phyloP scores from a whole-genome alignment of 2,888 invertebrate genomes.

The Megamerina dolium region DNA sequence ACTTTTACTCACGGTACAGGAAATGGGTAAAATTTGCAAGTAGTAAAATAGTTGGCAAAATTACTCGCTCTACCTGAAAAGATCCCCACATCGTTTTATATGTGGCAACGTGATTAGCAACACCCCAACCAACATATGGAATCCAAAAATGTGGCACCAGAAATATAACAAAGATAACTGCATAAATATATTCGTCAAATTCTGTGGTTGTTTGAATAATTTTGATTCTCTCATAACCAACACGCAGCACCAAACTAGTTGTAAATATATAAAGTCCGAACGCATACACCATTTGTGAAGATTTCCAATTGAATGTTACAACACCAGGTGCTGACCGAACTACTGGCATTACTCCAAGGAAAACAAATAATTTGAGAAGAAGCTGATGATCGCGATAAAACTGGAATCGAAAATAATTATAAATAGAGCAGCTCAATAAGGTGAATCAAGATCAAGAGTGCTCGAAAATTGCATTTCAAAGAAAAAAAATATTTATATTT shows the following conservation, averaged over 20 bases:
- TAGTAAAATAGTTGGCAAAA: too few relatives aligned
- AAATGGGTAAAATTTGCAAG: too few relatives aligned
- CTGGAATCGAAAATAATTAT: too few relatives aligned
- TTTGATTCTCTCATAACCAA: conserved; percentile 58
- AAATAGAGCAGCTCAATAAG: too few relatives aligned
- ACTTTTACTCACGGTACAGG: neutral
- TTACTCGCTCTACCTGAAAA: conserved; percentile 53
- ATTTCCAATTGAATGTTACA: conserved; percentile 61
- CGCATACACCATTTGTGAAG: conserved; percentile 60
- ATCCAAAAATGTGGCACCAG: conserved; percentile 63
- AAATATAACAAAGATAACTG: conserved; percentile 61
- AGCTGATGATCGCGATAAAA: conserved; percentile 65
- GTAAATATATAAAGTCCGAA: conserved; percentile 58
- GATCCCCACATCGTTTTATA: conserved; percentile 65
- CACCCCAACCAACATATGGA: conserved; percentile 65
- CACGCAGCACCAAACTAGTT: conserved; percentile 55
- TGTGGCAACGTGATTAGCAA: conserved; percentile 61
- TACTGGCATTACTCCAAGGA: conserved; percentile 63
- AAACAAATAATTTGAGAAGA: conserved; percentile 57
- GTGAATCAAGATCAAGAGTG: too few relatives aligned
- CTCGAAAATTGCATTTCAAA: neutral
- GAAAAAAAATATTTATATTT: too few relatives aligned
- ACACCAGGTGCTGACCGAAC: conserved; percentile 53
- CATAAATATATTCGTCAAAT: conserved; percentile 67
- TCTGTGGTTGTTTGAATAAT: conserved; percentile 58